Evolutionary conservation across 2,888 invertebrate genomes (phyloP), one percentile per base, ranked within the genome.

Genomic region (Drosophila phalerata): DNA sequence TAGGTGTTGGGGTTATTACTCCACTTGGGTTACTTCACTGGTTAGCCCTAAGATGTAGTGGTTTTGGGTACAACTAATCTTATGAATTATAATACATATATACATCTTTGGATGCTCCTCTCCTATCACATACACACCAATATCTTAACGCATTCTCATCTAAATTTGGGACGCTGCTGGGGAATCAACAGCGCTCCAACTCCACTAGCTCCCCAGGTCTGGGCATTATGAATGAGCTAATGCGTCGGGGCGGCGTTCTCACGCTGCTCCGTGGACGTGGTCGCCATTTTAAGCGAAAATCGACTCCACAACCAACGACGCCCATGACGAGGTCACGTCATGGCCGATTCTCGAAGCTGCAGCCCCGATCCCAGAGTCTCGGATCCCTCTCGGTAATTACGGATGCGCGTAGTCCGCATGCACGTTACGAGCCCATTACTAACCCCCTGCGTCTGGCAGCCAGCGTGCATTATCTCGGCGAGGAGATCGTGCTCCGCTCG

Each of bases 321-420:
- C 91, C 91, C 15, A 90, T 81, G 61, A 77, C 85, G n/a, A 81
- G 89, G 15, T 69, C 74, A 25, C 88, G 91, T 19, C 81, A 83
- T 56, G 87, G 81, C 57, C 82, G 89, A 63, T 78, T 85, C 51
- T 69, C 77, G 25, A 90, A 91, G 73, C 68, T 92, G 79, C 91
- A 92, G 66, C 88, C 90, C 3, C 88, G 92, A 25, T 93, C 93
- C 0, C 91, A 91, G 63, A 93, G 92, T 68, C 83, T 92, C 37
- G 92, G 92, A 84, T 92, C 92, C 51, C 77, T 93, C 72, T 91
- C 92, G 93, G 93, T 93, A 93, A 93, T 91, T 93, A 91, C 84
- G 64, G 63, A 68, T 61, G 57, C 68, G 52, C 69, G 69, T 62
- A 90, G 91, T 78, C 81, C 89, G 9, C 49, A 49, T 80, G 89